phyloP scores from a whole-genome alignment of 2,113 vertebrate species.

The Nerophis ophidion region DNA sequence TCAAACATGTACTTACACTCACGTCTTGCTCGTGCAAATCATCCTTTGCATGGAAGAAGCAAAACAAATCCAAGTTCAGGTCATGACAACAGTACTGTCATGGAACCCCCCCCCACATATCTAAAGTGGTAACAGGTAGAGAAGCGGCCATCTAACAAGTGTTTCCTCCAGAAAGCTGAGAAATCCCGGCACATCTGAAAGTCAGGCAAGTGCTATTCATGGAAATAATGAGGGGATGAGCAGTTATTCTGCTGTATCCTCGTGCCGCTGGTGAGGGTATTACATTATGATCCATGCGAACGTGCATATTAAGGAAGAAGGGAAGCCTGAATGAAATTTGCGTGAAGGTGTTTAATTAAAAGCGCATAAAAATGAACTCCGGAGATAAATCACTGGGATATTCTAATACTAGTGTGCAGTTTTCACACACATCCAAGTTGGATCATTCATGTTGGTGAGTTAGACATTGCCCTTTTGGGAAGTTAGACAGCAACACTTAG shows the following conservation, averaged over 20 bases:
- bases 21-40: no score
- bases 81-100: no score
- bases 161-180: conserved; percentile 41
- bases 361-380: conserved; percentile 7
- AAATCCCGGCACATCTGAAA: conserved; percentile 38
- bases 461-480: conserved; percentile 14
- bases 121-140: conserved; percentile 42
- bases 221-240: conserved; percentile 54
- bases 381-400: conserved; percentile 5
- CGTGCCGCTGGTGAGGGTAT: not conserved
- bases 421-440: not conserved
- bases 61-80: no score
- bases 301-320: not conserved
- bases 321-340: conserved; percentile 1
- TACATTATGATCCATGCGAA: not conserved
- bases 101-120: conserved; percentile 3
- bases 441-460: not conserved
- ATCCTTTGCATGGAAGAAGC: no score
- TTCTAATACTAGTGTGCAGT: not conserved
- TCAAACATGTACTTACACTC: no score
- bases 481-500: conserved; percentile 7
- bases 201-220: conserved; percentile 53
- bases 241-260: conserved; percentile 19
- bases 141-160: conserved; percentile 45
- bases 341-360: conserved; percentile 13